Evolutionary conservation across 2,797 vertebrate species (phyloP).

Genomic region (Gymnoscopelus microlampas): DNA sequence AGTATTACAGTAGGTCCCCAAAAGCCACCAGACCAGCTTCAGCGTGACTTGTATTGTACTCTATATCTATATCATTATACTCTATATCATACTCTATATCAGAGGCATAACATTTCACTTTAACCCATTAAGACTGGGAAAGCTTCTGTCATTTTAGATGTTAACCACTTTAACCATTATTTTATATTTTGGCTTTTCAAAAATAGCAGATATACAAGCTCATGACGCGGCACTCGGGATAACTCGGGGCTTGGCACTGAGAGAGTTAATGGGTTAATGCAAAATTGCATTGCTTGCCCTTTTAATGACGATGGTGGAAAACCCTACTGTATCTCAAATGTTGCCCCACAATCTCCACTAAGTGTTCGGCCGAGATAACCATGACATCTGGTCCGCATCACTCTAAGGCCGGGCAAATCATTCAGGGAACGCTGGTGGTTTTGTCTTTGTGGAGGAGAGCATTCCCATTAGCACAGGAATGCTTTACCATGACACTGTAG

Average conservation of each 20-base stretch:
- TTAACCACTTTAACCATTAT: no score
- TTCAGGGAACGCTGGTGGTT: constrained; percentile 24
- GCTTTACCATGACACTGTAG: constrained; percentile 25
- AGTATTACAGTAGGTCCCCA: constrained; percentile 46
- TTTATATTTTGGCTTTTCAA: no score
- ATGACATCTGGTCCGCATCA: constrained; percentile 60
- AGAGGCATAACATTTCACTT: not conserved
- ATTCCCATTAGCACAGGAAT: constrained; percentile 54
- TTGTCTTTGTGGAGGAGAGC: constrained; percentile 49
- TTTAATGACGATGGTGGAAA: constrained; percentile 50
- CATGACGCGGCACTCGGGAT: no score
- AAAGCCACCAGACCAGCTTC: constrained; percentile 36
- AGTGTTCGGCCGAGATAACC: constrained; percentile 32
- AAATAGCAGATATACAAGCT: no score
- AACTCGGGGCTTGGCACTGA: no score
- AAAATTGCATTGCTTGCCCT: constrained; percentile 43
- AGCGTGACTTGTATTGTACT: not conserved
- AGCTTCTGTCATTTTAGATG: no score
- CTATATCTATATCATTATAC: no score
- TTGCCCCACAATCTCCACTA: constrained; percentile 6
- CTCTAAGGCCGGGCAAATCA: constrained; percentile 48
- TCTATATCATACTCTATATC: no score
- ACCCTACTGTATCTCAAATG: constrained; percentile 19
- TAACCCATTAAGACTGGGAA: no score
- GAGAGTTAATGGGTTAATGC: not conserved